These are phyloP conservation scores for Ramphastos sulfuratus DNA, from an alignment of 2,113 vertebrate species.

Conservation along the genomic window DNA sequence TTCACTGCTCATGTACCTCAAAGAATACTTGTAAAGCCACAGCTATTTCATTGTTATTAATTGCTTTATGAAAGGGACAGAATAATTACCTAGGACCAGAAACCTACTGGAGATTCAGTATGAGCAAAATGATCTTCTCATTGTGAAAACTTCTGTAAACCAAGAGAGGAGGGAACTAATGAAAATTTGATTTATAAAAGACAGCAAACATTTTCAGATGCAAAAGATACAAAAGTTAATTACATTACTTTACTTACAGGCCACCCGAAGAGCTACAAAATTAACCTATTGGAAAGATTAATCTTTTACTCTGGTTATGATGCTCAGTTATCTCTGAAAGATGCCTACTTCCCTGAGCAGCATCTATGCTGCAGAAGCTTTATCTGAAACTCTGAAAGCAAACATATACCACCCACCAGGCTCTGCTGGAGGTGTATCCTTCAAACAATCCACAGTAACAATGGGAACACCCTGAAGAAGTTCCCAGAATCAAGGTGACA, in stretches of 20 bases:
- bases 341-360: neutral
- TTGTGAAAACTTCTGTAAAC: neutral
- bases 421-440: accelerated
- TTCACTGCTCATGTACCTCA: neutral
- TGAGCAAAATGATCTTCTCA: neutral
- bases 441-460: neutral
- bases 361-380: neutral
- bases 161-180: neutral
- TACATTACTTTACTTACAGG: neutral
- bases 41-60: slow-evolving; percentile 3
- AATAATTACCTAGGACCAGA: neutral
- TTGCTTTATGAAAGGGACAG: neutral
- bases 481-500: accelerated
- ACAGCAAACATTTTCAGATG: neutral
- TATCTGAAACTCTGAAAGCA: neutral
- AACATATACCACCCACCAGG: neutral
- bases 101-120: neutral
- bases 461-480: neutral
- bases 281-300: neutral
- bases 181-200: slow-evolving; percentile 5
- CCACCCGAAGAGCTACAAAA: neutral
- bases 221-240: slow-evolving; percentile 8
- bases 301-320: neutral
- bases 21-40: neutral
- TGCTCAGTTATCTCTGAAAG: neutral